Evolutionary conservation across 2,113 vertebrate genomes (phyloP).

Genomic region (Asarcornis scutulata): DNA sequence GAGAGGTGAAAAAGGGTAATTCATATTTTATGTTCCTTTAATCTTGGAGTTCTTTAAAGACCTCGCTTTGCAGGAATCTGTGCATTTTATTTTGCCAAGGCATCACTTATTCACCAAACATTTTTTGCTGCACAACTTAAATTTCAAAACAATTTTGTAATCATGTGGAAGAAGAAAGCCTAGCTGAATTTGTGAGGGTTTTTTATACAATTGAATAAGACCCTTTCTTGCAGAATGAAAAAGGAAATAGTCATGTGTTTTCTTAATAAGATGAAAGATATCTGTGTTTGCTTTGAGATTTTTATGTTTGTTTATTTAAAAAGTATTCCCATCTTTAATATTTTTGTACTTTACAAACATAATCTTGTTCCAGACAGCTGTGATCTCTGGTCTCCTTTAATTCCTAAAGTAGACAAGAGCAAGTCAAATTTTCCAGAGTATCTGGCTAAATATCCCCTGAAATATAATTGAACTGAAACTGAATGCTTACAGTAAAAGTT

Average conservation of each 20-base stretch:
- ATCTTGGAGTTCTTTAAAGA: conserved; percentile 56
- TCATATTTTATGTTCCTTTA: conserved; percentile 66
- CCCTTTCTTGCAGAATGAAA: conserved; percentile 32
- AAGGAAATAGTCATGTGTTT: conserved; percentile 71
- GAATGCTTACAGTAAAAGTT: conserved; percentile 66
- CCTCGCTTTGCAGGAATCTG: background rate
- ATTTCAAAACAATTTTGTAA: background rate
- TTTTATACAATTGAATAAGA: conserved; percentile 40
- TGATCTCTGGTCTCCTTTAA: conserved; percentile 65
- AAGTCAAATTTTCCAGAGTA: conserved; percentile 62
- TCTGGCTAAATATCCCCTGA: conserved; percentile 58
- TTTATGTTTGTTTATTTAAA: conserved; percentile 74
- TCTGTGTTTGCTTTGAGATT: conserved; percentile 75
- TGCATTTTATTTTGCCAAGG: conserved; percentile 16
- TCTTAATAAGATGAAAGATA: conserved; percentile 75
- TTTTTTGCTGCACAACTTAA: background rate
- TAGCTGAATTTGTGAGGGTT: background rate
- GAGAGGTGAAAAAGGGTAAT: conserved; percentile 59
- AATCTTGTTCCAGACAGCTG: conserved; percentile 72
- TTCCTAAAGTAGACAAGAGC: conserved; percentile 63
- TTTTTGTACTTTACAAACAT: conserved; percentile 74
- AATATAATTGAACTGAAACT: conserved; percentile 55
- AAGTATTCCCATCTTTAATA: conserved; percentile 76
- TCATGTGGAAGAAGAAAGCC: background rate
- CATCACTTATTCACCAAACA: conserved; percentile 14